Conservation (phyloP, 2,888 invertebrate genomes). For the Drosophila stalkeri region DNA sequence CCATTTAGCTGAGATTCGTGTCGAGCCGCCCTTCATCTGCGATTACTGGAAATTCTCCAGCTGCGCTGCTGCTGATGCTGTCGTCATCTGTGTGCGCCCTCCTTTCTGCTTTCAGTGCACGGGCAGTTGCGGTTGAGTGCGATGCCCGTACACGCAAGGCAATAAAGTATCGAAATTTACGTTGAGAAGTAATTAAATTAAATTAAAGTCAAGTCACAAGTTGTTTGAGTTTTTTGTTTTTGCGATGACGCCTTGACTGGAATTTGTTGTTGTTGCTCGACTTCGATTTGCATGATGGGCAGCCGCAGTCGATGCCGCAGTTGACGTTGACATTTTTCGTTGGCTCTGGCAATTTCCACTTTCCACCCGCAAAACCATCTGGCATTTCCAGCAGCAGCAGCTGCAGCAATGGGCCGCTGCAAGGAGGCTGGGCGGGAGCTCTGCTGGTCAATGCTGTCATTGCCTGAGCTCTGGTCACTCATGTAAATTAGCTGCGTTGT, state of each 20-base stretch:
- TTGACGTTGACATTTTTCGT: slow-evolving; percentile 56
- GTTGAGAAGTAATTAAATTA: slow-evolving; percentile 67
- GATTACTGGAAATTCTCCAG: slow-evolving; percentile 16
- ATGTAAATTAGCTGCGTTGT: slow-evolving; percentile 79
- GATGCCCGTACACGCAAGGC: slow-evolving; percentile 42
- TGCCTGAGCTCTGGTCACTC: slow-evolving; percentile 60
- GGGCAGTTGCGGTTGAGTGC: slow-evolving; percentile 6
- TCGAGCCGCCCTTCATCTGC: slow-evolving; percentile 11
- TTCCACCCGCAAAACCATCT: not conserved
- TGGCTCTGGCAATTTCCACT: slow-evolving; percentile 10
- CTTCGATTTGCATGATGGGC: slow-evolving; percentile 64
- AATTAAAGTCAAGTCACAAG: slow-evolving; percentile 71
- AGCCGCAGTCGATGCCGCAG: slow-evolving; percentile 29
- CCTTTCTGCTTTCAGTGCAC: slow-evolving; percentile 12
- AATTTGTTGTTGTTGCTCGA: slow-evolving; percentile 35
- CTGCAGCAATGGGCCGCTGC: not conserved
- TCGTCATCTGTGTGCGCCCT: slow-evolving; percentile 8
- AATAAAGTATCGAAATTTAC: slow-evolving; percentile 63
- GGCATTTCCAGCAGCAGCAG: not conserved
- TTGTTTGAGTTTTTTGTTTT: slow-evolving; percentile 54
- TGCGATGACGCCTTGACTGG: slow-evolving; percentile 29
- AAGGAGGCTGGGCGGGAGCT: not conserved
- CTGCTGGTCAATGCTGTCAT: slow-evolving; percentile 46
- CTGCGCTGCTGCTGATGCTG: not conserved
- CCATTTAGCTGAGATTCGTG: slow-evolving; percentile 28